Evolutionary conservation across 2,113 vertebrate genomes (phyloP), one percentile per base, ranked within the genome.

Genomic region (Charina bottae): DNA sequence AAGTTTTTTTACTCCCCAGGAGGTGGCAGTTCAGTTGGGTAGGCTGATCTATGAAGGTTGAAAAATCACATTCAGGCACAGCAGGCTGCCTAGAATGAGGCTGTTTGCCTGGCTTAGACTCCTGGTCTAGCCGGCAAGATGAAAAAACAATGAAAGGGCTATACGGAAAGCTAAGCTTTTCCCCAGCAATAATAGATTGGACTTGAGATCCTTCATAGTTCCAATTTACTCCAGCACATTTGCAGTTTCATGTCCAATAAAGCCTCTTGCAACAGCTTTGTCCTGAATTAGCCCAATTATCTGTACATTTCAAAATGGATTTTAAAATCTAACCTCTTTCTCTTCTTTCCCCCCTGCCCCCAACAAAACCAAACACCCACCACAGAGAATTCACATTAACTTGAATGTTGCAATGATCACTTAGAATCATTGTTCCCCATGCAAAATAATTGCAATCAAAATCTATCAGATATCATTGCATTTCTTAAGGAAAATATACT

Each of bases 21-120:
- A 89, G 72, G 56, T 42, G 58, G 72, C 87, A 6, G 2, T 89
- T 92, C 72, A 89, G 62, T 87, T 78, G 33, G 33, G 85, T 23
- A 78, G 85, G 90, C 85, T 92, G 91, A 92, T 92, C 91, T 92
- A 89, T 89, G 91, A 92, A 92, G 91, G 91, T 23, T 84, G 87
- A 88, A 92, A 89, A 78, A 92, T 54, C 87, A 55, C 87, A 92
- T 64, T 54, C 72, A 19, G 11, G 21, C 91, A 60, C 91, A 92
- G 91, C 56, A 15, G 60, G 87, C 2, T n/a, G 17, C 6, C 72
- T 83, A 2, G 17, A 88, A 26, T 83, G 58, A 92, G 8, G 78
- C 37, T 92, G 72, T 85, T 84, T 84, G 55, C 58, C 55, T 92
- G 24, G 46, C 72, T 37, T 37, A 55, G 46, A 49, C 72, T 55